These are phyloP conservation scores for Pentalonia nigronervosa DNA, from an alignment of 1,140 invertebrate species.

Conservation along the genomic window DNA sequence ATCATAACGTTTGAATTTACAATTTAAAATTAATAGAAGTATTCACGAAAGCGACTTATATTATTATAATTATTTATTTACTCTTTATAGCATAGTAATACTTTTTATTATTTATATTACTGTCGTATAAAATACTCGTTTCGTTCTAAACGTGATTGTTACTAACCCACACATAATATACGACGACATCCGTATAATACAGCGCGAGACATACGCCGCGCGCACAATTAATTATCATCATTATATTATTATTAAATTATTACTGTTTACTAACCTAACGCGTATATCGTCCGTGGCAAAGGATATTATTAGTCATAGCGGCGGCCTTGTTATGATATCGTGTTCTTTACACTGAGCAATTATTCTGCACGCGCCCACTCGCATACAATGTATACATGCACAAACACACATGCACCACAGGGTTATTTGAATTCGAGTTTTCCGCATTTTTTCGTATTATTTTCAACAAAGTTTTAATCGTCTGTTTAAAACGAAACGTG, in stretches of 20 bases:
- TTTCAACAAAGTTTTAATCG: neutral
- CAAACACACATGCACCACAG: no score
- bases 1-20: neutral
- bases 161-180: neutral
- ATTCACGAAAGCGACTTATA: neutral
- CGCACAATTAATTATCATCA: neutral
- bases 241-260: constrained; percentile 15
- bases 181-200: no score
- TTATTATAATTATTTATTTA: neutral
- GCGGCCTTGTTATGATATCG: neutral
- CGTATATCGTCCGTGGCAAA: neutral
- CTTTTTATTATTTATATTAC: no score
- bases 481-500: neutral
- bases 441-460: neutral
- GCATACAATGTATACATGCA: neutral
- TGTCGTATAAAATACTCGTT: neutral
- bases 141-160: neutral
- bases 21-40: neutral
- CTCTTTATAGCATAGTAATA: neutral
- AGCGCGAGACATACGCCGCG: neutral
- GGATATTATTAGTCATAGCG: neutral
- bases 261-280: neutral
- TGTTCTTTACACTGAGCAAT: neutral
- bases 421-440: neutral
- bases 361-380: neutral